Percentiles rank a stretch among this genome's conserved stretches.
phyloP scores from a whole-genome alignment of 1,140 invertebrate species.

The Phortica variegata region DNA sequence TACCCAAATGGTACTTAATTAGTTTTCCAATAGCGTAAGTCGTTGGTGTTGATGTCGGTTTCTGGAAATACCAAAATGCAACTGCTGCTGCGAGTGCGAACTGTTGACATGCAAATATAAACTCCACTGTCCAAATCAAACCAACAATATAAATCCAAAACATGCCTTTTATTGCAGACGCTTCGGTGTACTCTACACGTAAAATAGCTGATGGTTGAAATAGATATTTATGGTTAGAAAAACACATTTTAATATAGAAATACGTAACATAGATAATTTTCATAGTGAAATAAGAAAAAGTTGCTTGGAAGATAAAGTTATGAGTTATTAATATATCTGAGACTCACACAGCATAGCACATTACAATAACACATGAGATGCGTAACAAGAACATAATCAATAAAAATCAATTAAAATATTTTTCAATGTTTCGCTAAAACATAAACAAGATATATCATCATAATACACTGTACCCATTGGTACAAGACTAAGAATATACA shows the following conservation, averaged over 20 bases:
- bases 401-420: no score
- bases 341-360: conserved; percentile 22
- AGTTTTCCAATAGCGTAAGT: conserved; percentile 72
- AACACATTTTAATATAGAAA: conserved; percentile 20
- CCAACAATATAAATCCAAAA: conserved; percentile 91
- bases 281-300: conserved; percentile 13
- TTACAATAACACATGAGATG: no score
- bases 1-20: conserved; percentile 85
- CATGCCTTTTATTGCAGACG: conserved; percentile 78
- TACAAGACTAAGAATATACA: no score
- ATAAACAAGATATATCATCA: no score
- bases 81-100: conserved; percentile 88
- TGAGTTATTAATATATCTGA: conserved; percentile 21
- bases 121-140: conserved; percentile 86
- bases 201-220: conserved; percentile 60
- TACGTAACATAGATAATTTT: conserved; percentile 16
- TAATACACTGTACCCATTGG: no score
- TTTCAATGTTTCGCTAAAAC: no score
- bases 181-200: conserved; percentile 68
- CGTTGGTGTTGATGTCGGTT: conserved; percentile 63
- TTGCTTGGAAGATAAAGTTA: conserved; percentile 13
- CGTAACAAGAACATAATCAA: no score
- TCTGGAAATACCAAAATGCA: conserved; percentile 82
- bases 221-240: no score
- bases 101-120: conserved; percentile 87